A percentile compares a stretch with the other conserved stretches of the same genome.
phyloP scores from a whole-genome alignment of 1,140 invertebrate species.

The Hyphantria cunea region DNA sequence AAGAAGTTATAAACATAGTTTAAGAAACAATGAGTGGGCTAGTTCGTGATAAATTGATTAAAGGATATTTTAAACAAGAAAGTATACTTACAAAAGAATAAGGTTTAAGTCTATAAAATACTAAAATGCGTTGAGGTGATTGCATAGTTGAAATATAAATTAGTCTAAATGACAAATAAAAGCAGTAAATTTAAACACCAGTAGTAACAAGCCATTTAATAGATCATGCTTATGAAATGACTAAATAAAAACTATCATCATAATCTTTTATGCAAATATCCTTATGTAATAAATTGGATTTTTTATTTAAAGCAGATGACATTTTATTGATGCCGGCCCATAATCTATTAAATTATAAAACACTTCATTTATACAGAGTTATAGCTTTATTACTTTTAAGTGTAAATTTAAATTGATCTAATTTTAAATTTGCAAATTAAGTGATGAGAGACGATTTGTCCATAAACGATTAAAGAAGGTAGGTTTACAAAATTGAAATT shows the following conservation, averaged over 20 bases:
- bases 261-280: not conserved
- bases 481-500: too few species aligned
- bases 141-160: too few species aligned
- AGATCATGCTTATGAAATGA: not conserved
- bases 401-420: too few species aligned
- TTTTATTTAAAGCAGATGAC: slow-evolving; percentile 17
- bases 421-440: slow-evolving; percentile 20
- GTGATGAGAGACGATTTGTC: not conserved
- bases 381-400: slow-evolving; percentile 17
- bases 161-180: too few species aligned
- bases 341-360: slow-evolving; percentile 20
- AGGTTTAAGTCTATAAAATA: too few species aligned
- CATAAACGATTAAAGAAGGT: slow-evolving; percentile 4
- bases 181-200: too few species aligned
- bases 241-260: slow-evolving; percentile 7
- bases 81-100: too few species aligned
- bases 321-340: not conserved
- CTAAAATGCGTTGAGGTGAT: too few species aligned
- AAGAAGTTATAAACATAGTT: too few species aligned
- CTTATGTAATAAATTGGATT: not conserved
- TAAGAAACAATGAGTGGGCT: too few species aligned
- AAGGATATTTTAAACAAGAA: too few species aligned
- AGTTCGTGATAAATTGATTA: too few species aligned
- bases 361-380: slow-evolving; percentile 2
- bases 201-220: not conserved